Conservation (phyloP, 1,140 invertebrate genomes). For the Diuraphis noxia region DNA sequence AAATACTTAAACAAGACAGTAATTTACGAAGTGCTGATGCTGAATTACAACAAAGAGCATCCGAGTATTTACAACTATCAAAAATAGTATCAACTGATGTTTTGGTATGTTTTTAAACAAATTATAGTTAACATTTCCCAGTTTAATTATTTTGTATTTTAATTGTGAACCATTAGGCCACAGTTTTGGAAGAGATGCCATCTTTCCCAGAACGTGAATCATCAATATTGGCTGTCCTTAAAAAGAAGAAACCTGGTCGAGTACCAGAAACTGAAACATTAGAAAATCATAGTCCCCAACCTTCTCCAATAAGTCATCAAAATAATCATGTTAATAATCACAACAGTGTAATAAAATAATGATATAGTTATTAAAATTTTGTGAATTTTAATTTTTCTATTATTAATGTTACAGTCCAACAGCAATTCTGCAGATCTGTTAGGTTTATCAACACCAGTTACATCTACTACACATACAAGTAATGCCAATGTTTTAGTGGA, state of each 20-base stretch:
- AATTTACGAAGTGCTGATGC: slow-evolving; percentile 97
- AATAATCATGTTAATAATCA: slow-evolving; percentile 60
- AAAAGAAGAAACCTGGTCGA: slow-evolving; percentile 95
- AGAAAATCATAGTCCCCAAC: slow-evolving; percentile 78
- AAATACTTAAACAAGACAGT: slow-evolving; percentile 93
- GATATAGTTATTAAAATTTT: slow-evolving; percentile 6
- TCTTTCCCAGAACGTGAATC: slow-evolving; percentile 99
- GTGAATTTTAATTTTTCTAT: not conserved
- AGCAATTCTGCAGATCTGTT: slow-evolving; percentile 79
- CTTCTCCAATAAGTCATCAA: slow-evolving; percentile 65
- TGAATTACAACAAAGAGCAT: slow-evolving; percentile 96
- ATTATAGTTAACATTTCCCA: not conserved
- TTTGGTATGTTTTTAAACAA: slow-evolving; percentile 66
- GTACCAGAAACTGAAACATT: slow-evolving; percentile 82
- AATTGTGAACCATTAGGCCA: slow-evolving; percentile 68
- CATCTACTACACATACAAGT: slow-evolving; percentile 64
- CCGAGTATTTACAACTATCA: slow-evolving; percentile 96
- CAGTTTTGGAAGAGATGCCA: slow-evolving; percentile 99
- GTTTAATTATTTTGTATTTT: not conserved
- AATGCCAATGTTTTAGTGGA: slow-evolving; percentile 82
- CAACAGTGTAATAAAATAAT: slow-evolving; percentile 11
- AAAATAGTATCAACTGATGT: slow-evolving; percentile 96
- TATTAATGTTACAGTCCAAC: slow-evolving; percentile 36
- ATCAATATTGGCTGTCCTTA: slow-evolving; percentile 94
- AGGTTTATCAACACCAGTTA: slow-evolving; percentile 80